Base-by-base conservation (phyloP, 2,888 invertebrate genomes). In the Mesopsocus fuscifrons region DNA sequence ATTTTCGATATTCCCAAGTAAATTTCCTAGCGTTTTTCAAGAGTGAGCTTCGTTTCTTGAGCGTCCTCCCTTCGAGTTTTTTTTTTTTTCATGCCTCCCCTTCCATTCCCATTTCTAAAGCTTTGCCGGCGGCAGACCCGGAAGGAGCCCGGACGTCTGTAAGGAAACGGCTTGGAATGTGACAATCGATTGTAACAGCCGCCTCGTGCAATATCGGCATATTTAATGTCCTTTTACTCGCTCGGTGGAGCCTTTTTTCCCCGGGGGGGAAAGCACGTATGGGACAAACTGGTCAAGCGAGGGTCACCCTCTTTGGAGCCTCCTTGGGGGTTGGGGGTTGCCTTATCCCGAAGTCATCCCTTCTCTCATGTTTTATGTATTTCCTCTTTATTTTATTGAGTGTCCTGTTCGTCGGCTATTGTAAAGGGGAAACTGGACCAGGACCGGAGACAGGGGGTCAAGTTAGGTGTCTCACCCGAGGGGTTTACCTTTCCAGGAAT, bases 271-370 rank as follows among this genome's bases (percentile, higher is more conserved):
- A 46, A 33, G 41, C 26, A 34, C 33, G 44, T 34, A 44, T 41
- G 30, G 44, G 44, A 34, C 34, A 34, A 41, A 44, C 33, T 32
- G 23, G 20, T 23, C 44, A 17, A n/a, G 13, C 26, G 17, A 8
- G 42, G 41, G 31, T 33, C 21, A 32, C 41, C 9, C 30, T 15
- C 21, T 38, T n/a, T n/a, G 57, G 57, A 64, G 62, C 65, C 60
- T 63, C 68, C 67, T 67, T 65, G 68, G 64, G 65, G 64, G 69
- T 72, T 73, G 74, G 75, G 26, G 26, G n/a, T n/a, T n/a, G n/a
- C n/a, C n/a, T n/a, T 26, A 26, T 9, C 26, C 11, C 26, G 26
- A 26, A 26, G 11, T 11, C 26, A 6, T 11, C 26, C 11, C 26
- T 11, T 11, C 26, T 11, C 26, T 26, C 26, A 26, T 26, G 26